Conservation (phyloP, 1,140 invertebrate genomes). For the Aphidius gifuensis region DNA sequence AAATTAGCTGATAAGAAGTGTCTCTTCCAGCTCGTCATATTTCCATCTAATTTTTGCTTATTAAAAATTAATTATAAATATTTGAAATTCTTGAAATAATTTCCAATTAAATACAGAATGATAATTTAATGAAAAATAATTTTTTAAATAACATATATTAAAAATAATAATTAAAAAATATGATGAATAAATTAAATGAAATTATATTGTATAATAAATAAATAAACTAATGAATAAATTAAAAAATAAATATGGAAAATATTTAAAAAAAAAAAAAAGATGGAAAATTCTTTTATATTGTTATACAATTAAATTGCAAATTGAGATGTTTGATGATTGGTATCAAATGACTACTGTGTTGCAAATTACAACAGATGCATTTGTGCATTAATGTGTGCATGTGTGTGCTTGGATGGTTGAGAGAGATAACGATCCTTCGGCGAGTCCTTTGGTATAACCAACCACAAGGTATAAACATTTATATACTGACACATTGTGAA, state of each 20-base stretch:
- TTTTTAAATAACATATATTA: no score
- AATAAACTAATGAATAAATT: no score
- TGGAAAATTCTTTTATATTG: constrained; percentile 10
- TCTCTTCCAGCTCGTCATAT: constrained; percentile 13
- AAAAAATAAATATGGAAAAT: no score
- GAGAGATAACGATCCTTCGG: constrained; percentile 13
- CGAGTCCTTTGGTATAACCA: background rate
- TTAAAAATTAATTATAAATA: constrained; percentile 44
- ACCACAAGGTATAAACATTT: background rate
- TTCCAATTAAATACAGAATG: no score
- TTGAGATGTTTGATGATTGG: constrained; percentile 15
- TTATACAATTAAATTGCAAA: constrained; percentile 1
- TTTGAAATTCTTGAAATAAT: no score
- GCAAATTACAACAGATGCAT: constrained; percentile 1
- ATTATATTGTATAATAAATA: no score
- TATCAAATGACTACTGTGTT: constrained; percentile 3
- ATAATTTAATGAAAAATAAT: no score
- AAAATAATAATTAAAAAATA: no score
- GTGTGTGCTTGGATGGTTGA: background rate
- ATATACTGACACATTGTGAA: no score
- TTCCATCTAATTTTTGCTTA: constrained; percentile 50
- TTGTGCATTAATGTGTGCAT: background rate
- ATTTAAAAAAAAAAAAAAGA: no score
- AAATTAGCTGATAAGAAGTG: constrained; percentile 3
- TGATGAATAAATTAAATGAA: no score